Evolutionary conservation across 2,797 vertebrate genomes (phyloP).

Genomic region (Gambelia wislizenii): DNA sequence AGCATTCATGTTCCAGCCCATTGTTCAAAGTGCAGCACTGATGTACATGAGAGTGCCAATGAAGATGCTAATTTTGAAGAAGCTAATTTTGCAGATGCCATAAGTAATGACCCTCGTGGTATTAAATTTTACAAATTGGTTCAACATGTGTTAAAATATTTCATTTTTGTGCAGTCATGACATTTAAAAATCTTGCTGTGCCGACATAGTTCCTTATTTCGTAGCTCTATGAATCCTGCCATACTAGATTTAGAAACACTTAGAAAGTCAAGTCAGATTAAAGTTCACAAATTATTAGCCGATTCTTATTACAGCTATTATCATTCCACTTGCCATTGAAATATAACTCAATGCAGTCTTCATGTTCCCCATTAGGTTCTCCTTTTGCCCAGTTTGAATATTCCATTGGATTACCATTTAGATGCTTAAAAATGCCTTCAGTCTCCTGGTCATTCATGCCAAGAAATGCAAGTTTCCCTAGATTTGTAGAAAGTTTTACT

Average conservation of each 20-base stretch:
- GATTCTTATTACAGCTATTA: background rate
- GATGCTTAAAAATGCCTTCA: conserved; percentile 19
- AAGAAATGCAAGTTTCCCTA: background rate
- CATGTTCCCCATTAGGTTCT: conserved; percentile 26
- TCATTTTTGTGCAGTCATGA: no score
- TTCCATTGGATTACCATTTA: conserved; percentile 3
- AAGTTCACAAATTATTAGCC: conserved; percentile 31
- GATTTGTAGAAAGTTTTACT: background rate
- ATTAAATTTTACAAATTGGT: background rate
- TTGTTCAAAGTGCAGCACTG: background rate
- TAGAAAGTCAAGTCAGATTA: background rate
- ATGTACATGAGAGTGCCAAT: background rate
- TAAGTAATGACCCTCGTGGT: background rate
- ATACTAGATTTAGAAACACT: background rate
- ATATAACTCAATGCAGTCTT: conserved; percentile 19
- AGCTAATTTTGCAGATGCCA: background rate
- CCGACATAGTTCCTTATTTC: background rate
- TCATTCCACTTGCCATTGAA: conserved; percentile 22
- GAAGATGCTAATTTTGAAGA: background rate
- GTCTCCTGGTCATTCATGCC: conserved; percentile 28
- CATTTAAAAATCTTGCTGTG: background rate
- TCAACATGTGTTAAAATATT: no score
- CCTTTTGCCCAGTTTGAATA: conserved; percentile 23
- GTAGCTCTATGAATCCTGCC: background rate
- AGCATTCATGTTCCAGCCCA: background rate